Conservation (phyloP, 2,888 invertebrate genomes). For the Germaria angustata region DNA sequence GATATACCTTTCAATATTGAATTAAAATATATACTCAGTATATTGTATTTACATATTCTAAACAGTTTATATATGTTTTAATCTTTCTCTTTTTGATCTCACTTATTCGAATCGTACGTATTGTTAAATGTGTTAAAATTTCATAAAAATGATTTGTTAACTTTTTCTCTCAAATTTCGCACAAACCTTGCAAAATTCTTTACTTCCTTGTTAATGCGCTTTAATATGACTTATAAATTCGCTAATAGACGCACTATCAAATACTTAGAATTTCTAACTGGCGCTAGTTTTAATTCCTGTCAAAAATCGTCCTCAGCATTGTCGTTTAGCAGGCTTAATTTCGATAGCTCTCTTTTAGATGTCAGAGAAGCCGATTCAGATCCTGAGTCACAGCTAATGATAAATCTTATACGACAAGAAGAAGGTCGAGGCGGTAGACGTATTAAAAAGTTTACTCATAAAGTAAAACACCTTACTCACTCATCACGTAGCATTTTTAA, state of each 20-base stretch:
- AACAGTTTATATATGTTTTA: background rate
- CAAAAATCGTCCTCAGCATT: constrained; percentile 57
- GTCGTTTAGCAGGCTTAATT: constrained; percentile 65
- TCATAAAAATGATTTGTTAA: constrained; percentile 13
- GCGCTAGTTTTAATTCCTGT: constrained; percentile 73
- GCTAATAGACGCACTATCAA: constrained; percentile 77
- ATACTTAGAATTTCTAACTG: constrained; percentile 84
- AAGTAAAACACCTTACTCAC: constrained; percentile 84
- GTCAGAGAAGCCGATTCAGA: constrained; percentile 75
- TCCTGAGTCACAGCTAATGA: constrained; percentile 70
- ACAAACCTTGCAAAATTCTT: background rate
- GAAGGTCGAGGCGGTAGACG: constrained; percentile 82
- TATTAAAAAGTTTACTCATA: constrained; percentile 81
- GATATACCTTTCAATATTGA: too few species aligned
- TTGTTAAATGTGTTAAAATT: constrained; percentile 53
- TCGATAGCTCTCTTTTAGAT: constrained; percentile 56
- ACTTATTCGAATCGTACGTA: constrained; percentile 41
- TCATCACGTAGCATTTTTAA: constrained; percentile 83
- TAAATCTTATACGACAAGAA: constrained; percentile 82
- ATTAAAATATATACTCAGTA: too few species aligned
- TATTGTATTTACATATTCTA: background rate
- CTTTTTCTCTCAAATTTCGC: background rate
- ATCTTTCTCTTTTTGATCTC: constrained; percentile 55
- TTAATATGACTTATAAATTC: background rate
- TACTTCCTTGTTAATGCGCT: constrained; percentile 7